Evolutionary conservation across 2,888 invertebrate species (phyloP), one percentile per base, ranked within the genome.

Genomic region (Dynastes maya): DNA sequence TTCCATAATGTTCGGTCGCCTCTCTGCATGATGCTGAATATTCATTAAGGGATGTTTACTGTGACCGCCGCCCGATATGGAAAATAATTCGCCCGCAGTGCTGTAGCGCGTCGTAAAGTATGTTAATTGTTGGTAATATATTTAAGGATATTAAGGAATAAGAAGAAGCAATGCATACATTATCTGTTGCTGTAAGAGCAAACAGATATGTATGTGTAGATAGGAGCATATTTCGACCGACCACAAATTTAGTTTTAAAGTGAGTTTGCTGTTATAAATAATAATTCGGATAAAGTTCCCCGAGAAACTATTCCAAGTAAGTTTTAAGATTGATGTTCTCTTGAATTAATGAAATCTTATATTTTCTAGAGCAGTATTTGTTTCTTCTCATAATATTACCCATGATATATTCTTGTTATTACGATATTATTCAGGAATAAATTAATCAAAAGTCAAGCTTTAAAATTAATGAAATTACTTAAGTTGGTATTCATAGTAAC

Each of bases 41-140:
- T 74, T 74, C 72, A 74, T 74, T 74, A 74, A 74, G 72, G 72
- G 72, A 45, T 74, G 72, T 74, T 74, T 74, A 74, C 72, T 13
- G 27, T 74, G 61, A 61, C 61, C 61, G 72, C 61, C 61, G 72
- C 61, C 72, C 72, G 72, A 61, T 61, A 74, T 74, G 72, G 72
- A 61, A 74, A 74, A 61, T 45, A 61, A 74, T 61, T 63, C 27
- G 72, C 61, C 61, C 61, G 72, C 72, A 74, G 72, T 74, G 72
- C 22, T 74, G 58, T 61, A 45, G 49, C 61, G 45, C 61, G 55
- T 58, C 45, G 49, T 32, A 61, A 74, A 74, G 72, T 61, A 74
- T 74, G 72, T 61, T 74, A 74, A 74, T 74, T 40, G 61, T 40
- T 74, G 22, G 22, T 63, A 74, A 74, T 74, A 74, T 74, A 40